phyloP scores from a whole-genome alignment of 2,797 vertebrate species.

The Fratercula arctica region DNA sequence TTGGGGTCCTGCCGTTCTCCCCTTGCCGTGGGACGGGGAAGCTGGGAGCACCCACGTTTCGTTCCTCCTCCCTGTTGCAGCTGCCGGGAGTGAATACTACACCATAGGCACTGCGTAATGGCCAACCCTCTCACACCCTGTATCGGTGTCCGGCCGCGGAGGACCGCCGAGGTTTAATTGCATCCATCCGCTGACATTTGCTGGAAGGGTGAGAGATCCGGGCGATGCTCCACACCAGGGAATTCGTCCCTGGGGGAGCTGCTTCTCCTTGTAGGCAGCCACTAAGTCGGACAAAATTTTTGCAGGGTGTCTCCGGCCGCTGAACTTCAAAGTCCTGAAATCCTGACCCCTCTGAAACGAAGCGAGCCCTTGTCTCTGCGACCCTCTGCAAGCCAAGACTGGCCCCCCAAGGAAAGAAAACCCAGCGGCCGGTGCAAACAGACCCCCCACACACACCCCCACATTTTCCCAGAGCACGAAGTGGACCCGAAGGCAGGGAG shows the following conservation, averaged over 20 bases:
- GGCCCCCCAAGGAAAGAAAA: background rate
- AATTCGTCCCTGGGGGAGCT: background rate
- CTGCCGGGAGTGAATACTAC: background rate
- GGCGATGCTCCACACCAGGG: background rate
- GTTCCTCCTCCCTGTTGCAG: background rate
- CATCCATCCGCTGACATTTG: conserved; percentile 18
- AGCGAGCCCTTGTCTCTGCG: background rate
- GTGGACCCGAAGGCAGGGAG: background rate
- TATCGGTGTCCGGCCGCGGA: background rate
- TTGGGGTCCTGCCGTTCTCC: background rate
- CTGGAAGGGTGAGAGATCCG: background rate
- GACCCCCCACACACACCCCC: too few species aligned
- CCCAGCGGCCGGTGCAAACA: background rate
- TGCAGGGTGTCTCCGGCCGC: background rate
- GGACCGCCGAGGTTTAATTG: background rate
- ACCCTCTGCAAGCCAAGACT: background rate
- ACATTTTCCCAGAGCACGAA: background rate
- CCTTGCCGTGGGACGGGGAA: background rate
- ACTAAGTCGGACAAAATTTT: background rate
- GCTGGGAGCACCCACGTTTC: background rate
- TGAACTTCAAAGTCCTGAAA: background rate
- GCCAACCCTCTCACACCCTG: background rate
- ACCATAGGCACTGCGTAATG: background rate
- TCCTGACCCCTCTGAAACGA: background rate
- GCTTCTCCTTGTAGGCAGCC: background rate